Base-by-base conservation (phyloP, 2,113 vertebrate genomes). In the Lanius collurio region DNA sequence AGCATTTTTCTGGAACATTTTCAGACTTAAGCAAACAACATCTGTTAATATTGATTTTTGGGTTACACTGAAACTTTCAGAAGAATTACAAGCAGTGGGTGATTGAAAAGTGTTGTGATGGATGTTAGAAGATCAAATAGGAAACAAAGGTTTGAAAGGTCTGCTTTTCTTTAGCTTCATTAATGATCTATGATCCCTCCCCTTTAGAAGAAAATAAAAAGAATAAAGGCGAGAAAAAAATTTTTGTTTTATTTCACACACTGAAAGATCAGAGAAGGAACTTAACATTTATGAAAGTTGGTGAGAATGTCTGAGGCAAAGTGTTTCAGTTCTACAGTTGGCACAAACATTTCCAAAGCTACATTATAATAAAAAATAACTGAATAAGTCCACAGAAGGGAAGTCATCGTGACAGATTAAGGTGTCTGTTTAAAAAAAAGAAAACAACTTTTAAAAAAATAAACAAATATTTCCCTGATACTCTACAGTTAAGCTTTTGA, bases 41-140 rank as follows among this genome's bases (percentile, higher is more conserved):
- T 97, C 97, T 97, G 97, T 94, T 95, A 96, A 97, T 97, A 97
- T 97, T 97, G 96, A 97, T 97, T 96, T 95, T 96, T 91, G 93
- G 67, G 94, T 95, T 96, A 84, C 65, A 87, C 2, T 27, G 94
- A 79, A 96, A 96, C 65, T 96, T 96, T 77, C 82, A 70, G 80
- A 96, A 91, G 96, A 95, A 96, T 96, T 90, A 50, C 60, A 90
- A 87, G 89, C 95, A 95, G 90, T 0, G 46, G 49, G 91, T 97
- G 94, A 97, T 81, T 93, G 94, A 96, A 65, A 93, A 92, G 53
- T 90, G 83, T 79, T 95, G 83, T 87, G 62, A 28, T 89, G 21
- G 70, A 67, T 59, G 70, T 73, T 81, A 65, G 44, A 83, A 74
- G 81, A 94, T 89, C 86, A 94, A 95, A 94, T 24, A 77, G 15